Percentiles rank a stretch among this genome's conserved stretches.
These are phyloP conservation scores for Dicrostonyx torquatus DNA, from an alignment of 2,797 vertebrate genomes.

Conservation along the genomic window DNA sequence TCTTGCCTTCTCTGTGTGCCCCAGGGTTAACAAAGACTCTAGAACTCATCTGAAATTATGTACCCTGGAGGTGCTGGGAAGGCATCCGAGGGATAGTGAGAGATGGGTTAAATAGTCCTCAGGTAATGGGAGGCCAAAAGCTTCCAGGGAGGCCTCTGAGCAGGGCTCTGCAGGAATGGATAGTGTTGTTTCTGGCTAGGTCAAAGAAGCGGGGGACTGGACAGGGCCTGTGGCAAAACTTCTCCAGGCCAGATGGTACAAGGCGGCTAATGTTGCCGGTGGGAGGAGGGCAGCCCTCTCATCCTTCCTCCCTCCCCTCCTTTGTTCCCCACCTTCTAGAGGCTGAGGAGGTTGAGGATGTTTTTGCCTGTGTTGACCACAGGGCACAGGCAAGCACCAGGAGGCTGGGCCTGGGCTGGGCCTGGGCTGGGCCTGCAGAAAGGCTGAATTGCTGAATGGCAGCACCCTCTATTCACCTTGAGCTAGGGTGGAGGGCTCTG, in stretches of 20 bases:
- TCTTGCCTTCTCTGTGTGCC: background rate
- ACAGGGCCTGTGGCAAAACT: background rate
- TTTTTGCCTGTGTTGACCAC: background rate
- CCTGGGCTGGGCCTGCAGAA: too few relatives aligned
- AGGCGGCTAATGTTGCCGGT: background rate
- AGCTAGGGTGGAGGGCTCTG: background rate
- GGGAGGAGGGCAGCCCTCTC: too few relatives aligned
- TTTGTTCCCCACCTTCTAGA: background rate
- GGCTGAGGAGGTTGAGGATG: background rate
- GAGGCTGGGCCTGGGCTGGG: background rate
- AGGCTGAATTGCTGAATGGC: too few relatives aligned
- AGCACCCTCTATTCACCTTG: background rate
- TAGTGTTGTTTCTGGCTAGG: background rate
- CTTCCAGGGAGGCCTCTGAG: background rate
- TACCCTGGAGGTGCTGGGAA: background rate
- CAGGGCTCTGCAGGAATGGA: background rate
- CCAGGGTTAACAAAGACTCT: background rate
- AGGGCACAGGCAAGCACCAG: accelerated
- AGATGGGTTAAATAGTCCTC: background rate
- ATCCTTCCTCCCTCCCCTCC: too few relatives aligned
- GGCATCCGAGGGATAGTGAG: background rate
- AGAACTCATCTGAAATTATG: background rate
- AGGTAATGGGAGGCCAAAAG: background rate
- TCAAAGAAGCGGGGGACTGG: background rate
- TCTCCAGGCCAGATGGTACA: background rate